These are phyloP conservation scores for Hypothenemus hampei DNA, from an alignment of 1,140 invertebrate genomes.

Conservation along the genomic window DNA sequence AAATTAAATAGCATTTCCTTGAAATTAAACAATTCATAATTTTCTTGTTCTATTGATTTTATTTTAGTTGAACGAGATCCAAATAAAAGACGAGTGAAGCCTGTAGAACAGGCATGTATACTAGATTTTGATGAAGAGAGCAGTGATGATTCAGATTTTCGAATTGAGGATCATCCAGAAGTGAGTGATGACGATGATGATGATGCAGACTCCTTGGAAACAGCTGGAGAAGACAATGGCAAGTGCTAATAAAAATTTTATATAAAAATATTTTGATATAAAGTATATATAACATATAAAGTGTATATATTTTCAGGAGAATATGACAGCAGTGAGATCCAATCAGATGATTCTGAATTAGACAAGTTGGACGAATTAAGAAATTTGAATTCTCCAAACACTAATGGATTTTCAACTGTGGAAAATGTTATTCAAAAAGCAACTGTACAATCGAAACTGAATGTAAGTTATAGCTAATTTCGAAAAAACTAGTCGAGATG, in stretches of 20 bases:
- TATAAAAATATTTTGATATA: too few relatives aligned
- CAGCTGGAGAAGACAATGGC: slow-evolving; percentile 49
- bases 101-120: slow-evolving; percentile 70
- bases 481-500: too few relatives aligned
- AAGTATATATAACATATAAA: too few relatives aligned
- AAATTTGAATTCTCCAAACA: slow-evolving; percentile 35
- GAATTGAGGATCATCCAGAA: slow-evolving; percentile 81
- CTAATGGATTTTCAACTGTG: slow-evolving; percentile 43
- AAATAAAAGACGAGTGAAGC: slow-evolving; percentile 80
- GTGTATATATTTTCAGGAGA: slow-evolving; percentile 35
- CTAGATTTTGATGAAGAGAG: slow-evolving; percentile 89
- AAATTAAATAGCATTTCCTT: too few relatives aligned
- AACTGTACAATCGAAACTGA: slow-evolving; percentile 32
- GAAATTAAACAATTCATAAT: too few relatives aligned
- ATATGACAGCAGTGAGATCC: slow-evolving; percentile 43
- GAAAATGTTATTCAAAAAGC: slow-evolving; percentile 53
- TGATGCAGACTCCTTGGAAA: slow-evolving; percentile 56
- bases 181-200: slow-evolving; percentile 60
- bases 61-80: slow-evolving; percentile 73
- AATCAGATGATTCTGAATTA: slow-evolving; percentile 39
- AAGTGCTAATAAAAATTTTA: neutral
- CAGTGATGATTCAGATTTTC: slow-evolving; percentile 93
- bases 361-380: slow-evolving; percentile 47
- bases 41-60: too few relatives aligned
- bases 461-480: slow-evolving; percentile 25